Percentiles rank a stretch among this genome's conserved stretches.
These are phyloP conservation scores for Hirtodrosophila confusa DNA, from an alignment of 2,888 invertebrate genomes.

Conservation along the genomic window DNA sequence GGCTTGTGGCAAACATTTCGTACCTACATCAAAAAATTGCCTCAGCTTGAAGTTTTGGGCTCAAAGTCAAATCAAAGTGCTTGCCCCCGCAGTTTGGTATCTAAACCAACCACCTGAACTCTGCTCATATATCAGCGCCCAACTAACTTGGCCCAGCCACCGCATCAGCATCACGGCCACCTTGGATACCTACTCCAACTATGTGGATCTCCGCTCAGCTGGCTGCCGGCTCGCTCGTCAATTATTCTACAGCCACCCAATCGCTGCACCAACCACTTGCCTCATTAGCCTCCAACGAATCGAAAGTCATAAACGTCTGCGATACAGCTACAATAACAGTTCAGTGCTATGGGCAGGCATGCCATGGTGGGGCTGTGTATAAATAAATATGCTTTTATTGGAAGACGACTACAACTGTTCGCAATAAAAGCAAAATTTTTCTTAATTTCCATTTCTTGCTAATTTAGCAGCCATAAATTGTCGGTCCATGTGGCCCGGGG, in stretches of 20 bases:
- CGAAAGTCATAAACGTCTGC: slow-evolving; percentile 71
- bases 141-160: slow-evolving; percentile 37
- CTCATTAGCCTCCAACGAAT: slow-evolving; percentile 75
- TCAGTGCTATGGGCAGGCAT: slow-evolving; percentile 32
- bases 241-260: slow-evolving; percentile 48
- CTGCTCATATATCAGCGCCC: slow-evolving; percentile 37
- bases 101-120: slow-evolving; percentile 62
- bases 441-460: slow-evolving; percentile 80
- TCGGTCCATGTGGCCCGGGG: slow-evolving; percentile 63
- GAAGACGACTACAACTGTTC: slow-evolving; percentile 80
- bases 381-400: slow-evolving; percentile 77
- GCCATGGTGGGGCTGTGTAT: slow-evolving; percentile 47
- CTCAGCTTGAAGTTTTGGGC: slow-evolving; percentile 49
- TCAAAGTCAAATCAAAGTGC: slow-evolving; percentile 77
- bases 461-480: slow-evolving; percentile 78
- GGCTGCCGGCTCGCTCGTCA: slow-evolving; percentile 28
- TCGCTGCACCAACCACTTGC: slow-evolving; percentile 65
- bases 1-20: slow-evolving; percentile 34
- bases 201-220: slow-evolving; percentile 9
- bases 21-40: slow-evolving; percentile 63
- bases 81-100: slow-evolving; percentile 40
- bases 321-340: slow-evolving; percentile 62
- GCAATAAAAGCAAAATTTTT: slow-evolving; percentile 79
- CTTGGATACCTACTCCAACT: not conserved
- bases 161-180: slow-evolving; percentile 6